Base-by-base conservation (phyloP, 2,113 vertebrate genomes). In the Psittacula cyanocephala region DNA sequence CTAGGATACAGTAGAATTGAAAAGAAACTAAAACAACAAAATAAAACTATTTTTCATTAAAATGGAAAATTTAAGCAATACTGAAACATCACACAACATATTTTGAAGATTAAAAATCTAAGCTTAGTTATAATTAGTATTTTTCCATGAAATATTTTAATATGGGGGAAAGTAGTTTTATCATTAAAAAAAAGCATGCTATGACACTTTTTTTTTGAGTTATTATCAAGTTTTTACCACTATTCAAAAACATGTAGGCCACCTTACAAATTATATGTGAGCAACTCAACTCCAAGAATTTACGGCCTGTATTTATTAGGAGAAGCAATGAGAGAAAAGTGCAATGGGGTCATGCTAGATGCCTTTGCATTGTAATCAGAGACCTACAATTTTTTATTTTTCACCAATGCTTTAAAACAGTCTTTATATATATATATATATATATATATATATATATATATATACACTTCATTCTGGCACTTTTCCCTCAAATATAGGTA, bases 201-300 rank as follows among this genome's bases (percentile, higher is more conserved):
- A 27, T 57, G 9, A 1, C 10, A 12, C 3, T 20, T n/a, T 37
- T 20, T 37, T 50, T 60, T 39, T 2, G 10, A 16, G 11, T 3
- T 68, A n/a, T 65, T 59, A 9, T 37, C 3, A 85, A 60, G 8
- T 12, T 91, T 74, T 80, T 67, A 5, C 62, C 6, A 17, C 4
- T 1, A 29, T 67, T 75, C 17, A 49, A 47, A 83, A 68, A 17
- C 7, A 33, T 14, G 2, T 28, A 27, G 39, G 14, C 2, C 13
- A 35, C 3, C 2, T 52, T 60, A 28, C 2, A 71, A 67, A 65
- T 78, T 65, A 12, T 5, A 28, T 24, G 4, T 8, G 8, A 89
- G 27, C 11, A 88, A 60, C 81, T 2, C 18, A 83, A 14, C 7
- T 72, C 63, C 41, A 20, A 74, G 33, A 55, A 60, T 13, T 37